Base-by-base conservation (phyloP, 30 jellyfish, hydroid and myxozoan genomes). In the Aurelia coerulea region DNA sequence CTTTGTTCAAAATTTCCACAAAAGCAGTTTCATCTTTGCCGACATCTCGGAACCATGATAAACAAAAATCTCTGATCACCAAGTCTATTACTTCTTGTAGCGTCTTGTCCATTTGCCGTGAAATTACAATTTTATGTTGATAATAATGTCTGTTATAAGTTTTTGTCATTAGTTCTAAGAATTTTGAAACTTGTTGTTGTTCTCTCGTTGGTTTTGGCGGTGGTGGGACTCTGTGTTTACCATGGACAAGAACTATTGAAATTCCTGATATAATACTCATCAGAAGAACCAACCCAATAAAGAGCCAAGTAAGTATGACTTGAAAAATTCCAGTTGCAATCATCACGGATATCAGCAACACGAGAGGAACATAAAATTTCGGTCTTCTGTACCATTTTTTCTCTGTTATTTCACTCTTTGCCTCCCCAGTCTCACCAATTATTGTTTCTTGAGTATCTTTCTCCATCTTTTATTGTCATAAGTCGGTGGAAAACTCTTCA, bases 11-110 rank as follows among this genome's bases (percentile, higher is more conserved):
- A 56, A 95, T 85, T 73, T 95, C 99, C 29, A 95, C 99, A 82
- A 95, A 95, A 3, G 99, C 99, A 32, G 98, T 95, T 73, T 95
- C 99, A 46, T 95, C 98, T 77, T 90, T 85, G 31, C 99, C 99
- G 62, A 90, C 80, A 86, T 90, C 97, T 35, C 99, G 60, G 72
- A 95, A 95, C 98, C 98, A 95, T 15, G 98, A 90, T 60, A 95
- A 84, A 62, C 98, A 95, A 62, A 83, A 95, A 77, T 95, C 99
- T 52, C 97, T 97, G 9, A 85, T 67, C 2, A 89, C 91, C 52
- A 95, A 71, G 75, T 95, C 98, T 15, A 95, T 73, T 67, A 95
- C 98, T 32, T 90, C 96, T 68, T 95, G 99, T 76, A 95, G 54
- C 32, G 95, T 52, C 51, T 85, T 85, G 68, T 95, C 99, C 91